Evolutionary conservation across 1,140 invertebrate species (phyloP).

Genomic region (Micrasema longulum): DNA sequence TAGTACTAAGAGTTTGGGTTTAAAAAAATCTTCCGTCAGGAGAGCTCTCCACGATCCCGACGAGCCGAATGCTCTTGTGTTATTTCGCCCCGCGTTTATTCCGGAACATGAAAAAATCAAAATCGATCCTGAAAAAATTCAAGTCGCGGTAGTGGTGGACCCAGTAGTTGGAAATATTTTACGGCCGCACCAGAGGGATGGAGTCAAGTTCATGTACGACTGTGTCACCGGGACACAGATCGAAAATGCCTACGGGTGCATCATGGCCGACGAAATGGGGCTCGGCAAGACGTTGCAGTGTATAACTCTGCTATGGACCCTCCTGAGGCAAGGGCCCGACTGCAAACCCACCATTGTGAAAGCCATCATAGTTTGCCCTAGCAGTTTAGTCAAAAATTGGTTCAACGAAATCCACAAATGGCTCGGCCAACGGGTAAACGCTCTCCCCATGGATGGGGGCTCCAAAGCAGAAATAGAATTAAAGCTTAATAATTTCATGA

Average conservation of each 20-base stretch:
- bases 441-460: slow-evolving; percentile 92
- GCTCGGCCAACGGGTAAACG: slow-evolving; percentile 86
- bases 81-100: slow-evolving; percentile 85
- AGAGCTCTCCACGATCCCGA: slow-evolving; percentile 92
- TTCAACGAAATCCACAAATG: slow-evolving; percentile 98
- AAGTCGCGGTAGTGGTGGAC: slow-evolving; percentile 95
- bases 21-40: slow-evolving; percentile 64
- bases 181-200: slow-evolving; percentile 98
- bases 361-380: slow-evolving; percentile 95
- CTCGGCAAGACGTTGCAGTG: slow-evolving; percentile 98
- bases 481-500: slow-evolving; percentile 82
- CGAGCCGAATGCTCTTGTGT: slow-evolving; percentile 91
- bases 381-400: slow-evolving; percentile 99
- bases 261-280: slow-evolving; percentile 99
- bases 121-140: slow-evolving; percentile 70
- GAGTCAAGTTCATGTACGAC: slow-evolving; percentile 99
- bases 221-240: slow-evolving; percentile 96
- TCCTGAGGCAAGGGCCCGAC: slow-evolving; percentile 87
- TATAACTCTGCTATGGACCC: slow-evolving; percentile 96
- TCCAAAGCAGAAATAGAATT: slow-evolving; percentile 89
- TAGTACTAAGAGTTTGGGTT: slow-evolving; percentile 72
- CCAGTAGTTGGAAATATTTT: slow-evolving; percentile 90
- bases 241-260: slow-evolving; percentile 90
- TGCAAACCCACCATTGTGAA: slow-evolving; percentile 90
- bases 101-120: slow-evolving; percentile 89